Conservation (phyloP, 2,888 invertebrate genomes). For the Drosophila greeni region DNA sequence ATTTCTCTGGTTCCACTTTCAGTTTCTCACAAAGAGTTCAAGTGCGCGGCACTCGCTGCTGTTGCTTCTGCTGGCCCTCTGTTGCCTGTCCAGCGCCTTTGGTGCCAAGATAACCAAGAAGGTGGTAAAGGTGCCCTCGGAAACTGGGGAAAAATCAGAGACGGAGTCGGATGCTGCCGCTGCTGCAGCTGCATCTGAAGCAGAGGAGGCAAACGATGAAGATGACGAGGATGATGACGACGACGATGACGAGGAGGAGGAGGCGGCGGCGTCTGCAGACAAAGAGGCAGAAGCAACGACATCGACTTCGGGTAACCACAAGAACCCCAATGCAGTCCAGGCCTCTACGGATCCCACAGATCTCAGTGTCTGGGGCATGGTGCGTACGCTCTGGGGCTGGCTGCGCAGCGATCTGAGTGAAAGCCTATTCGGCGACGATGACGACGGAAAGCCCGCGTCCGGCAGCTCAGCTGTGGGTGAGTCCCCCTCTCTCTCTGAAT, state of each 20-base stretch:
- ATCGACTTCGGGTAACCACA: conserved; percentile 34
- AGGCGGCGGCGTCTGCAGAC: conserved; percentile 24
- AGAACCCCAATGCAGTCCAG: conserved; percentile 63
- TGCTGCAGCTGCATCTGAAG: conserved; percentile 13
- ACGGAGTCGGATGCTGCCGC: conserved; percentile 27
- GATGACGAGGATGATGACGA: conserved; percentile 36
- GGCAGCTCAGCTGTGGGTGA: conserved; percentile 59
- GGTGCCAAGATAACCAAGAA: conserved; percentile 65
- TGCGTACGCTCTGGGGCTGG: conserved; percentile 75
- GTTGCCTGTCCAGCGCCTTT: conserved; percentile 53
- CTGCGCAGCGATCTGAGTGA: conserved; percentile 74
- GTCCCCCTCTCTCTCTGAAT: conserved; percentile 29
- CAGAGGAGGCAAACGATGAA: conserved; percentile 33
- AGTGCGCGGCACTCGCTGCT: conserved; percentile 60
- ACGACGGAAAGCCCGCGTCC: conserved; percentile 52
- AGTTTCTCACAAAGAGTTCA: conserved; percentile 68
- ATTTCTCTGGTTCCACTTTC: conserved; percentile 61
- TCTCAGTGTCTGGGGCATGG: conserved; percentile 73
- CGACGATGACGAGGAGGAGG: conserved; percentile 32
- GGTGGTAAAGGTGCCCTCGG: conserved; percentile 40
- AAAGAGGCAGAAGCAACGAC: conserved; percentile 43
- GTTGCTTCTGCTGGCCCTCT: conserved; percentile 57
- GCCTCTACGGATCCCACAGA: conserved; percentile 59
- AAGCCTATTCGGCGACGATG: conserved; percentile 67
- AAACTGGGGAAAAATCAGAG: conserved; percentile 42